Percentiles rank a stretch among this genome's conserved stretches.
Evolutionary conservation across 1,140 invertebrate species (phyloP).

Genomic region (Drosophila kanapiae): DNA sequence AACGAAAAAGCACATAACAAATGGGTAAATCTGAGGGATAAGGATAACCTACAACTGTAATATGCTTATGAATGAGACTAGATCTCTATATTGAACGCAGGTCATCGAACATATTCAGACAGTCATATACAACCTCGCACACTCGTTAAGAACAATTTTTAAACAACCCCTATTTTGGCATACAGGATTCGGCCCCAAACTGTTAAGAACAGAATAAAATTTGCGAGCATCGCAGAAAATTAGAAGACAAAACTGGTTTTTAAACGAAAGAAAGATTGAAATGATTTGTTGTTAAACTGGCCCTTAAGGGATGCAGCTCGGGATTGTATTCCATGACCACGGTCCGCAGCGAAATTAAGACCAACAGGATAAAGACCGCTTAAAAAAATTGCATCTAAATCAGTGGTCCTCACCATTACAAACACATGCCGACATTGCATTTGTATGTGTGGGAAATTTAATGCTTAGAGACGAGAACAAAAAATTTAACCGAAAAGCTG

Average conservation of each 20-base stretch:
- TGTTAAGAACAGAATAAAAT: slow-evolving; percentile 11
- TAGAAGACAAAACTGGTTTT: slow-evolving; percentile 68
- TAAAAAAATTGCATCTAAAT: too few species aligned
- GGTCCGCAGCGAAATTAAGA: background rate
- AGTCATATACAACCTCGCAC: slow-evolving; percentile 5
- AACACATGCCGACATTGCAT: too few species aligned
- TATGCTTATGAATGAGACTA: slow-evolving; percentile 48
- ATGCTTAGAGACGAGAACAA: too few species aligned
- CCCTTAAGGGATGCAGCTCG: slow-evolving; percentile 63
- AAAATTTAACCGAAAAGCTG: too few species aligned
- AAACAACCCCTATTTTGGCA: slow-evolving; percentile 48
- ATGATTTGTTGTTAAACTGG: slow-evolving; percentile 43
- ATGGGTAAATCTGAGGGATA: too few species aligned
- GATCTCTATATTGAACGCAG: slow-evolving; percentile 1
- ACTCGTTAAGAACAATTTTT: slow-evolving; percentile 4
- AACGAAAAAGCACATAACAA: too few species aligned
- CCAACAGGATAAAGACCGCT: background rate
- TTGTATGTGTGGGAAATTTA: too few species aligned
- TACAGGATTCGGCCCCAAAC: background rate
- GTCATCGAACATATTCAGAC: slow-evolving; percentile 31
- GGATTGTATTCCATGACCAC: slow-evolving; percentile 62
- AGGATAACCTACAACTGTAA: too few species aligned
- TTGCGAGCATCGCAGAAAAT: slow-evolving; percentile 47
- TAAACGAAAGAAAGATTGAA: background rate
- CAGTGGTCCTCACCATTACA: too few species aligned